These are phyloP conservation scores for Lates japonicus DNA, from an alignment of 2,797 vertebrate species.

Conservation along the genomic window DNA sequence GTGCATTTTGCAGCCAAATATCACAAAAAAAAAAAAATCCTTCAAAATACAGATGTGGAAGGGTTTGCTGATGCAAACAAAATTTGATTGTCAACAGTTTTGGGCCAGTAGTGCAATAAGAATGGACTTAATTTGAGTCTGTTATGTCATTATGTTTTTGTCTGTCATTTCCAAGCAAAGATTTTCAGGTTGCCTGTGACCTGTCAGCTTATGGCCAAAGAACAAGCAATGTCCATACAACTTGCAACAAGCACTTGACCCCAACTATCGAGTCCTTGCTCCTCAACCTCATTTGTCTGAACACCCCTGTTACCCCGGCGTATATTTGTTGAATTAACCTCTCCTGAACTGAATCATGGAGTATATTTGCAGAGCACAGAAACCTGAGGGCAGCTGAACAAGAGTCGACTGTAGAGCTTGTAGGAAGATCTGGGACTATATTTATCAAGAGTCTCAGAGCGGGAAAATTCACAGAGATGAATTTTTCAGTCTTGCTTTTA, in stretches of 20 bases:
- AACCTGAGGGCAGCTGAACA: conserved; percentile 21
- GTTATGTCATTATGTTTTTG: background rate
- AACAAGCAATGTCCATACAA: background rate
- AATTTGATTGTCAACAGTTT: background rate
- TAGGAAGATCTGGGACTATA: background rate
- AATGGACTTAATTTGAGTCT: background rate
- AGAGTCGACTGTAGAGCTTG: background rate
- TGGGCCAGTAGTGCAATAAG: background rate
- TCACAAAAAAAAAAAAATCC: background rate
- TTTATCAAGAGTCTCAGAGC: background rate
- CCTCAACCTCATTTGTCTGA: conserved; percentile 25
- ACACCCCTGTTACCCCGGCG: conserved; percentile 15
- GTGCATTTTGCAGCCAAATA: too few relatives aligned
- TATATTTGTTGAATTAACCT: conserved; percentile 49
- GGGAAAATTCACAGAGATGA: background rate
- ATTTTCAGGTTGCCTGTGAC: conserved; percentile 1
- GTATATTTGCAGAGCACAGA: conserved; percentile 24
- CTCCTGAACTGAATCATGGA: conserved; percentile 40
- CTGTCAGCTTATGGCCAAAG: conserved; percentile 2
- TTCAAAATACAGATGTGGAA: background rate
- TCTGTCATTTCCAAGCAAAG: background rate
- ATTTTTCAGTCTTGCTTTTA: background rate
- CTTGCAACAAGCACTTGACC: conserved; percentile 32
- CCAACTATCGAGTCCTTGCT: background rate
- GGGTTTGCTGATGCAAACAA: too few relatives aligned